Evolutionary conservation across 1,140 invertebrate genomes (phyloP), one percentile per base, ranked within the genome.

Genomic region (Propsilocerus akamusi): DNA sequence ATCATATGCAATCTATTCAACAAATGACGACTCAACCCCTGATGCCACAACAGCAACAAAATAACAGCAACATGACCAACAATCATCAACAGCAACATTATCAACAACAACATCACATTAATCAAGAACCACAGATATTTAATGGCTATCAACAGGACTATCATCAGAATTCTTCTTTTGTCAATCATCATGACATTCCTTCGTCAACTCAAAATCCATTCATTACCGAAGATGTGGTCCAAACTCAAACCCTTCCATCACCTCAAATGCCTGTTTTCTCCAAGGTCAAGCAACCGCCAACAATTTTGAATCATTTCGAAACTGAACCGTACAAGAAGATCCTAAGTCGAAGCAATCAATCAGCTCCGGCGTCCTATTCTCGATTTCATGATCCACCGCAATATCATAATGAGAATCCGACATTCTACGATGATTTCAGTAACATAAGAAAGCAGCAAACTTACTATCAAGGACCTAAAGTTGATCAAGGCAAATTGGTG

Each of bases 161-260:
- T 47, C 48, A 48, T 12, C 12, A 47, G 11, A 48, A 51, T 47
- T 32, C 24, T 30, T 20, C 20, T 1, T 22, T 25, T 32, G 48
- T 49, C 23, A n/a, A n/a, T n/a, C n/a, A n/a, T n/a, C n/a, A n/a
- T n/a, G n/a, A n/a, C n/a, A n/a, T n/a, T n/a, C n/a, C n/a, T n/a
- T n/a, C n/a, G n/a, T n/a, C n/a, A n/a, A n/a, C n/a, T n/a, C n/a
- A n/a, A n/a, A n/a, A n/a, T n/a, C n/a, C n/a, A n/a, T n/a, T n/a
- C n/a, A n/a, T n/a, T n/a, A 11, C 37, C 23, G 26, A 46, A 10
- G 51, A 52, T 49, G 23, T 49, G 14, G 51, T 52, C 7, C 48
- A 49, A 20, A 14, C 48, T 11, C 46, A 49, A 47, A 46, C 32
- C 7, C 34, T 47, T 17, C 51, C 51, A 32, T 30, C 12, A n/a